A percentile compares a stretch with the other conserved stretches of the same genome.
Conservation (phyloP, 2,113 vertebrate species). For the Eublepharis macularius region DNA sequence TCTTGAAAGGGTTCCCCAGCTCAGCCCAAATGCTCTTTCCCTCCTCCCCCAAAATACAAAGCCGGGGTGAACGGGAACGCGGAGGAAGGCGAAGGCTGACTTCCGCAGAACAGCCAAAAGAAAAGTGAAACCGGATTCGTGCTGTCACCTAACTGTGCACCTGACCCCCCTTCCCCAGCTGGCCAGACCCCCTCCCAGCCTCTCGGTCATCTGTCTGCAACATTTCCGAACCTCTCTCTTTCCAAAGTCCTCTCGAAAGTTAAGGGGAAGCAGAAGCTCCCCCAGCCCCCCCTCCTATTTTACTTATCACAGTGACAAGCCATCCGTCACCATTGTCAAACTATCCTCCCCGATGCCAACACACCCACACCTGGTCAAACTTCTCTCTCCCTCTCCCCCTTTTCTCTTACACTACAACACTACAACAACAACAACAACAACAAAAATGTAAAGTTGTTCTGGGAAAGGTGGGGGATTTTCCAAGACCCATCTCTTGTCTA, state of each 20-base stretch:
- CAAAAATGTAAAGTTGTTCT: too few species aligned
- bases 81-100: slow-evolving; percentile 39
- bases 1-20: slow-evolving; percentile 15
- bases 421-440: too few species aligned
- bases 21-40: background rate
- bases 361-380: background rate
- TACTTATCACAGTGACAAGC: background rate
- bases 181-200: too few species aligned
- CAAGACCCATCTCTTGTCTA: too few species aligned
- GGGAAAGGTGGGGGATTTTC: background rate
- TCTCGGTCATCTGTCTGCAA: background rate
- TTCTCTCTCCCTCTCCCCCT: too few species aligned
- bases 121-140: slow-evolving; percentile 69
- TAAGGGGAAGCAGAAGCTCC: background rate
- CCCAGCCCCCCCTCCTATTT: background rate
- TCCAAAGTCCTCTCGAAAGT: slow-evolving; percentile 17
- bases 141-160: slow-evolving; percentile 41
- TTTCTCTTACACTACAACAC: too few species aligned
- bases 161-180: background rate
- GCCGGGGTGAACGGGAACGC: background rate
- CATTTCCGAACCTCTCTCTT: too few species aligned
- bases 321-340: background rate
- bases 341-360: background rate
- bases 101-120: slow-evolving; percentile 77
- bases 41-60: background rate